Percentiles rank a stretch among this genome's conserved stretches.
Conservation (phyloP, 2,888 invertebrate species). For the Trachelus troglodyta region DNA sequence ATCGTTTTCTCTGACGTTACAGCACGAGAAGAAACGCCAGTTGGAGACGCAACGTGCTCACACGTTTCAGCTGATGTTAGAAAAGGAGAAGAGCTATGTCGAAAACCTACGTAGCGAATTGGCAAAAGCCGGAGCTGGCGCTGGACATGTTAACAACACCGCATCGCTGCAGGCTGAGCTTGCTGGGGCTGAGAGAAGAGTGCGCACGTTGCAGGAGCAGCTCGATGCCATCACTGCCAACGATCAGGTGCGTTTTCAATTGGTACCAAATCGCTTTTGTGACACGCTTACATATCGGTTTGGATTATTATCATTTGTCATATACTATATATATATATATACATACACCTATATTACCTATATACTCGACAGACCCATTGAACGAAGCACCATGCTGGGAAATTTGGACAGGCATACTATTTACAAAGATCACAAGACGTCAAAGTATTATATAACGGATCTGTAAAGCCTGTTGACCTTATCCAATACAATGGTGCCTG, state of each 20-base stretch:
- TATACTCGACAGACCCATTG: neutral
- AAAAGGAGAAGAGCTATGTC: constrained; percentile 85
- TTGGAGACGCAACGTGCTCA: constrained; percentile 85
- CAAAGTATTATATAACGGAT: neutral
- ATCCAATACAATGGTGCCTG: neutral
- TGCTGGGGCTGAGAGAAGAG: constrained; percentile 71
- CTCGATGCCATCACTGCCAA: constrained; percentile 62
- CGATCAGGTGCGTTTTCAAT: constrained; percentile 49
- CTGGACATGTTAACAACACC: constrained; percentile 59
- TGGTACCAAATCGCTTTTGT: constrained; percentile 2
- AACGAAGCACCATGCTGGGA: neutral
- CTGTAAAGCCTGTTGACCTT: neutral
- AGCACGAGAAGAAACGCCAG: constrained; percentile 89
- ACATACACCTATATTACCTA: neutral
- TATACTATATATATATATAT: neutral
- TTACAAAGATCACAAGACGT: neutral
- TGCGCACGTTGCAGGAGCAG: constrained; percentile 72
- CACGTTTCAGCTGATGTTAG: constrained; percentile 90
- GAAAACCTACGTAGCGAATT: constrained; percentile 80
- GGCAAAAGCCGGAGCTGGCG: constrained; percentile 65
- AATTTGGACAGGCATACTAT: neutral
- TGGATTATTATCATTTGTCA: constrained; percentile 9
- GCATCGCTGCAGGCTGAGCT: constrained; percentile 68
- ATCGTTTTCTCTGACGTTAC: constrained; percentile 47
- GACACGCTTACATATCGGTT: constrained; percentile 8